Conservation (phyloP, 2,113 vertebrate species). For the Connochaetes taurinus region DNA sequence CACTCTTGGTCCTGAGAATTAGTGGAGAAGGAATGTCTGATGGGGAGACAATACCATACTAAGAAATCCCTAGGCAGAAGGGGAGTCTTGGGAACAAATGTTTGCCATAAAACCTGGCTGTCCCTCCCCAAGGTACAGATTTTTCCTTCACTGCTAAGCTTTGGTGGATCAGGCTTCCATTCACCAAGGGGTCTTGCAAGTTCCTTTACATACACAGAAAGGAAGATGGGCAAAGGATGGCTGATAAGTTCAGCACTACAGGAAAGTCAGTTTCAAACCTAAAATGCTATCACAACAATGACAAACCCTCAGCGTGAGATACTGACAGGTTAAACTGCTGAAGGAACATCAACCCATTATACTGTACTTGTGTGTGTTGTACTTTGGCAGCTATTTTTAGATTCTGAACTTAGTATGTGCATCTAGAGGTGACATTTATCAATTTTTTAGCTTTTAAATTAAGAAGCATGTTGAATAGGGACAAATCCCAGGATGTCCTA, state of each 20-base stretch:
- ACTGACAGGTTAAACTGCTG: background rate
- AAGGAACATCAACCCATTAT: background rate
- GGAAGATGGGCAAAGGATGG: background rate
- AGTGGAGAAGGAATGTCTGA: background rate
- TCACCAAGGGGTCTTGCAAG: background rate
- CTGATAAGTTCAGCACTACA: background rate
- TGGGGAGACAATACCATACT: background rate
- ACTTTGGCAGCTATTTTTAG: background rate
- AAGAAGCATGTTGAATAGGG: background rate
- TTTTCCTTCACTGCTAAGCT: background rate
- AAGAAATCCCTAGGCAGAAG: background rate
- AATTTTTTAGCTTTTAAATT: background rate
- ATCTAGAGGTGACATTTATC: background rate
- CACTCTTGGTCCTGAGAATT: background rate
- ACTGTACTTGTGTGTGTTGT: background rate
- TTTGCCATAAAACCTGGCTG: background rate
- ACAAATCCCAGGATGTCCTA: conserved; percentile 24
- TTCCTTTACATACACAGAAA: background rate
- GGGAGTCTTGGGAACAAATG: background rate
- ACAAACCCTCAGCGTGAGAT: background rate
- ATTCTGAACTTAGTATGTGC: background rate
- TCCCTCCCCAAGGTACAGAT: background rate
- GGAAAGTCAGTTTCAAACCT: background rate
- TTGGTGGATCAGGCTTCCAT: background rate
- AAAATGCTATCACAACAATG: background rate